These are phyloP conservation scores for Microtus montanus DNA, from an alignment of 2,113 vertebrate genomes.

Conservation along the genomic window DNA sequence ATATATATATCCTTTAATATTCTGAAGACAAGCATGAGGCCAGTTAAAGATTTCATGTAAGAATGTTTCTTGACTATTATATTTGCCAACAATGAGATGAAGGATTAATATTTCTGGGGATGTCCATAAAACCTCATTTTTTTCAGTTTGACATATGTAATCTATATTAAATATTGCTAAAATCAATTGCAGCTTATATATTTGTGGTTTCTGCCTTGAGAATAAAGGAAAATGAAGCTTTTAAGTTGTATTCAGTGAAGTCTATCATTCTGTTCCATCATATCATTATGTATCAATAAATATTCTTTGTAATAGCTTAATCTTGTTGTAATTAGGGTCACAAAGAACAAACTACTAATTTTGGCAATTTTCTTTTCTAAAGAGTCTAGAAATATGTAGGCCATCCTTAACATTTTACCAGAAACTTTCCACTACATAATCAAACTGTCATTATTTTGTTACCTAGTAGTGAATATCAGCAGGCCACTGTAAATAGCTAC, in stretches of 20 bases:
- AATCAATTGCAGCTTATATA: not conserved
- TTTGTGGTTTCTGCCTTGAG: not conserved
- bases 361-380: not conserved
- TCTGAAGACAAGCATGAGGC: not conserved
- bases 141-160: not conserved
- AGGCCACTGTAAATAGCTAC: rapidly evolving
- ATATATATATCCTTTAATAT: not conserved
- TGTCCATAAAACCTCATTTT: not conserved
- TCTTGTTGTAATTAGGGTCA: not conserved
- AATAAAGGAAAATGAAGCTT: not conserved
- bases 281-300: not conserved
- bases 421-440: not conserved
- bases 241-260: not conserved
- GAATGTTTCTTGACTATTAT: not conserved
- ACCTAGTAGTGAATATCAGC: not conserved
- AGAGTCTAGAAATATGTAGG: not conserved
- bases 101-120: not conserved
- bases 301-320: not conserved
- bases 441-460: not conserved
- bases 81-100: not conserved
- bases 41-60: not conserved
- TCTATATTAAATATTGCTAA: not conserved
- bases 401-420: not conserved
- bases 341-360: not conserved
- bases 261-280: not conserved